Percentiles rank a stretch among this genome's conserved stretches.
Conservation (phyloP, 1,140 invertebrate genomes). For the Drosophila pseudoobscura region DNA sequence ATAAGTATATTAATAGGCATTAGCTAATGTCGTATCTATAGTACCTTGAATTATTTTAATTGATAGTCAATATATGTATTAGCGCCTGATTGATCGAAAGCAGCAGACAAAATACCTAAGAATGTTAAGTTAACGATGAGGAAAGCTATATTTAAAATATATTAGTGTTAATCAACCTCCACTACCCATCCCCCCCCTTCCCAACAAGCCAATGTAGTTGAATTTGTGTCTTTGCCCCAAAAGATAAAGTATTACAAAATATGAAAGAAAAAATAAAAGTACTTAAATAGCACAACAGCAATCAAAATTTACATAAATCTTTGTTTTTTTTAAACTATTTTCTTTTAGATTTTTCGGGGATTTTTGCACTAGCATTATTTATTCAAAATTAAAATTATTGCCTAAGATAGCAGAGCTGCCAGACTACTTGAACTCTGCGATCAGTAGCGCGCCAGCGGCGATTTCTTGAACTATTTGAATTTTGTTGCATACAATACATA, state of each 20-base stretch:
- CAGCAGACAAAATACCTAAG: constrained; percentile 61
- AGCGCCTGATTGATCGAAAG: constrained; percentile 35
- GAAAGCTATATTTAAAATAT: constrained; percentile 60
- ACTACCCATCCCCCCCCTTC: constrained; percentile 13
- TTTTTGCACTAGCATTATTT: no score
- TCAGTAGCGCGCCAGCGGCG: no score
- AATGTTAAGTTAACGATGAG: constrained; percentile 68
- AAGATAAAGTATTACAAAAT: constrained; percentile 10
- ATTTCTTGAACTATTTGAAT: no score
- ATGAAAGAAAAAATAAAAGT: constrained; percentile 41
- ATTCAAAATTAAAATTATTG: neutral
- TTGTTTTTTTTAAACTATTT: neutral
- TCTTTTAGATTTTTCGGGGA: neutral
- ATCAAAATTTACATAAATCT: neutral
- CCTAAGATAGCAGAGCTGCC: no score
- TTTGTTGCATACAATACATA: no score
- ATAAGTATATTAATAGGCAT: constrained; percentile 43
- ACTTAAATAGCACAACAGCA: constrained; percentile 48
- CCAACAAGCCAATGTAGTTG: constrained; percentile 48
- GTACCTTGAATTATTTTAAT: constrained; percentile 72
- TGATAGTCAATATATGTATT: constrained; percentile 69
- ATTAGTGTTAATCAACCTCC: constrained; percentile 41
- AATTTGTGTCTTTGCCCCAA: constrained; percentile 57
- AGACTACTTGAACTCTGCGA: no score
- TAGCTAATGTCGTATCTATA: constrained; percentile 67